Base-by-base conservation (phyloP, 2,113 vertebrate species). In the Tringa solitaria region DNA sequence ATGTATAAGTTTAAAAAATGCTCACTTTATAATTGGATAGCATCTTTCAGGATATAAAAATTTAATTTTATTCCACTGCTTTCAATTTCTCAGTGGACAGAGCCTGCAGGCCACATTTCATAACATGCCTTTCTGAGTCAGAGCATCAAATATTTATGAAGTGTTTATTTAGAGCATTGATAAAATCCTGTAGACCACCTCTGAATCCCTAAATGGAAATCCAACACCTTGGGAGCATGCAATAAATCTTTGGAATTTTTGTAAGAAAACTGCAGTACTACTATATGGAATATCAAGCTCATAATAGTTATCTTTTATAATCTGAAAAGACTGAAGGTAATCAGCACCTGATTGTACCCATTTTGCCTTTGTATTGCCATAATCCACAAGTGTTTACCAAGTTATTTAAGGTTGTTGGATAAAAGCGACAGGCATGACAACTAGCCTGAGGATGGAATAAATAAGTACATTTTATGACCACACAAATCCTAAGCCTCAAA, bases 111-210 rank as follows among this genome's bases (percentile, higher is more conserved):
- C 94, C 77, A 94, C 93, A 97, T 97, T 98, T 97, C 95, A 96
- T 97, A 94, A 91, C 82, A 84, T 72, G 92, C 59, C 64, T 92
- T 78, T 73, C 94, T 96, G 90, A 98, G 95, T 96, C 83, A 97
- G 60, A 94, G 89, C 95, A 96, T 97, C 88, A 97, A 96, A 97
- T 97, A 96, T 96, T 97, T 97, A 97, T 96, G 91, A 97, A 97
- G 79, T 91, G 93, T 98, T 98, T 97, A 97, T 97, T 97, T 97
- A 96, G 92, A 95, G 96, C 94, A 97, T 67, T 97, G 96, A 95
- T 96, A 98, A 98, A 97, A 97, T 96, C 91, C 75, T 79, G 69
- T 59, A 84, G 89, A 96, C 89, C 81, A 95, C 95, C 87, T 93
- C 96, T 79, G 80, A 94, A 93, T 96, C 92, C 92, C 87, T 95